Conservation (phyloP, 2,113 vertebrate species). For the Protomyctophum bolini region DNA sequence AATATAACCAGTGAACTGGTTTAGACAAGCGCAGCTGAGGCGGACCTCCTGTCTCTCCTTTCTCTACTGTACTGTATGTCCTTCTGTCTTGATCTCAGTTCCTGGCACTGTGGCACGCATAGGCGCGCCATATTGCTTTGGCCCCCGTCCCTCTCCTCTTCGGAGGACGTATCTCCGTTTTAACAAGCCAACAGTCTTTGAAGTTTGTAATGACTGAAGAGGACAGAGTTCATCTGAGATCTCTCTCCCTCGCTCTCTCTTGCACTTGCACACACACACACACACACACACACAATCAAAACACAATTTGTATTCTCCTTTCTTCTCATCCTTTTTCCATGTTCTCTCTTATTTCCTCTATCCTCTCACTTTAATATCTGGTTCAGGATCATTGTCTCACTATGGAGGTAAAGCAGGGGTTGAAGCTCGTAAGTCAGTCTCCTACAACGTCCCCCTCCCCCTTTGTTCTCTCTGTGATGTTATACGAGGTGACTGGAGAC, state of each 20-base stretch:
- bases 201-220: constrained; percentile 68
- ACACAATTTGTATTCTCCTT: not conserved
- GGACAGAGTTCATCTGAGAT: constrained; percentile 37
- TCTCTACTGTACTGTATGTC: not conserved
- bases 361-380: not conserved
- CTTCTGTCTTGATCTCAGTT: constrained; percentile 27
- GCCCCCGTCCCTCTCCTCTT: constrained; percentile 37
- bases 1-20: constrained; percentile 35
- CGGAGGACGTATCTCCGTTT: constrained; percentile 45
- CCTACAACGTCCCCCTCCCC: not conserved
- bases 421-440: constrained; percentile 24
- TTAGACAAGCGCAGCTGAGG: constrained; percentile 38
- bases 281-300: not conserved
- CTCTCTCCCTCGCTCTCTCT: not conserved
- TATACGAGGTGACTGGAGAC: constrained; percentile 52
- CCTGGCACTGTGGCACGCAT: constrained; percentile 49
- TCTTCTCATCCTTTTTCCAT: not conserved
- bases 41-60: constrained; percentile 13
- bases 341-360: not conserved
- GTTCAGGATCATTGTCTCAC: constrained; percentile 9
- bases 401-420: constrained; percentile 23
- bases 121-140: constrained; percentile 25
- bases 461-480: constrained; percentile 37
- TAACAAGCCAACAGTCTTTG: constrained; percentile 66
- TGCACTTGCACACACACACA: not conserved